A percentile compares a stretch with the other conserved stretches of the same genome.
Evolutionary conservation across 2,888 invertebrate species (phyloP).

Genomic region (Hydropsyche betteni): DNA sequence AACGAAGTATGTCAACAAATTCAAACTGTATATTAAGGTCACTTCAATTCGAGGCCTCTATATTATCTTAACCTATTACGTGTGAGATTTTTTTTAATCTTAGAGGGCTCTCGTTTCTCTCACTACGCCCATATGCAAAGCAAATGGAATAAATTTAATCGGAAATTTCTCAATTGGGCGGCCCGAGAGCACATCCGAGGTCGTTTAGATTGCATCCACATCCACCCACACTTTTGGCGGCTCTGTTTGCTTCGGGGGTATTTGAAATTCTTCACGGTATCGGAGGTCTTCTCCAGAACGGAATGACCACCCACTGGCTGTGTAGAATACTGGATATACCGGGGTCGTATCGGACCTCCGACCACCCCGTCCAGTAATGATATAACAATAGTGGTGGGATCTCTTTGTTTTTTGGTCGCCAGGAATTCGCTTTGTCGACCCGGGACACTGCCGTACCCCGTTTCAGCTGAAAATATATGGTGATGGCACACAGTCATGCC

Average conservation of each 20-base stretch:
- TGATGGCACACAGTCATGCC: constrained; percentile 47
- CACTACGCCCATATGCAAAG: no score
- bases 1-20: no score
- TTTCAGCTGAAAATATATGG: constrained; percentile 41
- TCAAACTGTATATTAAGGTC: no score
- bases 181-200: no score
- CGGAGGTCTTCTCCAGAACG: constrained; percentile 33
- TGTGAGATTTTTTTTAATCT: no score
- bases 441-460: constrained; percentile 7
- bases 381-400: constrained; percentile 42
- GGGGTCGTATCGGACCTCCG: constrained; percentile 10
- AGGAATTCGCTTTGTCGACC: constrained; percentile 48
- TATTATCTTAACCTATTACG: no score
- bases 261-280: constrained; percentile 39
- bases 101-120: no score
- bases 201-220: constrained; percentile 26
- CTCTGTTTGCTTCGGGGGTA: background rate
- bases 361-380: constrained; percentile 27
- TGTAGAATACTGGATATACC: no score
- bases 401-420: constrained; percentile 43
- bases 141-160: background rate
- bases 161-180: constrained; percentile 14
- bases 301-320: constrained; percentile 22
- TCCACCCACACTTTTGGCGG: constrained; percentile 16
- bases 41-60: no score